Conservation (phyloP, 1,140 invertebrate genomes). For the Latrodectus geometricus region DNA sequence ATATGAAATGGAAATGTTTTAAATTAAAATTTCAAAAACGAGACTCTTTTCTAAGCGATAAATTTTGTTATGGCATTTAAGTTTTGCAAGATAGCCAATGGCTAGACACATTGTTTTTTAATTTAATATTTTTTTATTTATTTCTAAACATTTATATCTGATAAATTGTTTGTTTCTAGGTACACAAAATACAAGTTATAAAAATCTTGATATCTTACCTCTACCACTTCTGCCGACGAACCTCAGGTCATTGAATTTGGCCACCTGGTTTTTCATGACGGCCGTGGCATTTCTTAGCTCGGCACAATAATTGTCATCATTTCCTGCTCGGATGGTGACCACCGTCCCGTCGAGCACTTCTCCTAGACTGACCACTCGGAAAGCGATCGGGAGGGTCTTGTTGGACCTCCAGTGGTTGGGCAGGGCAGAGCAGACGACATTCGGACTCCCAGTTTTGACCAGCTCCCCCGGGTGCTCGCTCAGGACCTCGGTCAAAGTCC, state of each 20-base stretch:
- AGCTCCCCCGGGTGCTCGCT: constrained; percentile 77
- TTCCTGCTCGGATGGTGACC: constrained; percentile 92
- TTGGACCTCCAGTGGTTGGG: constrained; percentile 79
- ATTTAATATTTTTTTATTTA: too few species aligned
- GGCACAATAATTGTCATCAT: constrained; percentile 96
- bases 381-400: constrained; percentile 93
- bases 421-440: constrained; percentile 66
- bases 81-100: too few species aligned
- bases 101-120: too few species aligned
- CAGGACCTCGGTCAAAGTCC: constrained; percentile 84
- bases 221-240: constrained; percentile 97
- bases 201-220: constrained; percentile 80
- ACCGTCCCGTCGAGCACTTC: constrained; percentile 95
- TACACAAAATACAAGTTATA: too few species aligned
- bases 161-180: too few species aligned
- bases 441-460: constrained; percentile 66
- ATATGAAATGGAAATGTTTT: too few species aligned
- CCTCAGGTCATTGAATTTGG: constrained; percentile 95
- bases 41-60: too few species aligned
- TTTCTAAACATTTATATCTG: too few species aligned
- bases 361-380: constrained; percentile 92
- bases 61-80: too few species aligned
- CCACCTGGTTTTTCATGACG: constrained; percentile 96
- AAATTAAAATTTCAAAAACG: too few species aligned
- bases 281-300: constrained; percentile 93